These are phyloP conservation scores for Drosophila rufa DNA, from an alignment of 1,140 invertebrate genomes.

Conservation along the genomic window DNA sequence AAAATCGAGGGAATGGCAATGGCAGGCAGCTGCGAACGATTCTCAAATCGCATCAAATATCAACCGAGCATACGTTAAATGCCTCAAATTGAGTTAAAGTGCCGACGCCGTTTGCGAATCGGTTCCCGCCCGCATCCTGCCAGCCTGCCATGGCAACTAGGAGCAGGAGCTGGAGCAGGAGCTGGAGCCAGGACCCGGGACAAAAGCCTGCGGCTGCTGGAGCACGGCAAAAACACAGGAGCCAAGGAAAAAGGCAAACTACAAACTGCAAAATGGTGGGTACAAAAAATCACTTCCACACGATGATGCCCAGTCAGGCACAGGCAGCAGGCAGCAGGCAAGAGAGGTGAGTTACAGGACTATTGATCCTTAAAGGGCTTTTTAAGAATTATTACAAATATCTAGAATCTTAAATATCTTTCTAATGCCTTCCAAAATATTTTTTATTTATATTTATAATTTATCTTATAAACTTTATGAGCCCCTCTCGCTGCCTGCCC, in stretches of 20 bases:
- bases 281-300: slow-evolving; percentile 38
- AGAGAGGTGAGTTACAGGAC: background rate
- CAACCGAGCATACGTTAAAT: slow-evolving; percentile 85
- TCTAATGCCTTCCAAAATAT: background rate
- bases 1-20: slow-evolving; percentile 3
- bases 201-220: slow-evolving; percentile 70
- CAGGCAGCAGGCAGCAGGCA: background rate
- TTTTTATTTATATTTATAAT: background rate
- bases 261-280: slow-evolving; percentile 30
- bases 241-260: slow-evolving; percentile 32
- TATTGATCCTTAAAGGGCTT: background rate
- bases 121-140: background rate
- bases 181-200: slow-evolving; percentile 4
- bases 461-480: background rate
- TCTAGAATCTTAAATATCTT: no score
- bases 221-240: slow-evolving; percentile 39
- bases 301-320: slow-evolving; percentile 9
- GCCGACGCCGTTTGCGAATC: slow-evolving; percentile 61
- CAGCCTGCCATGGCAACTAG: background rate
- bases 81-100: slow-evolving; percentile 85
- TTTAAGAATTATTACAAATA: no score
- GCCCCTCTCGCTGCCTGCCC: background rate
- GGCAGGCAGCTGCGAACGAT: slow-evolving; percentile 26
- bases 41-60: slow-evolving; percentile 84
- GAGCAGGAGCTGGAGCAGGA: background rate